phyloP scores from a whole-genome alignment of 2,113 vertebrate genomes.

The Choloepus hoffmanni region DNA sequence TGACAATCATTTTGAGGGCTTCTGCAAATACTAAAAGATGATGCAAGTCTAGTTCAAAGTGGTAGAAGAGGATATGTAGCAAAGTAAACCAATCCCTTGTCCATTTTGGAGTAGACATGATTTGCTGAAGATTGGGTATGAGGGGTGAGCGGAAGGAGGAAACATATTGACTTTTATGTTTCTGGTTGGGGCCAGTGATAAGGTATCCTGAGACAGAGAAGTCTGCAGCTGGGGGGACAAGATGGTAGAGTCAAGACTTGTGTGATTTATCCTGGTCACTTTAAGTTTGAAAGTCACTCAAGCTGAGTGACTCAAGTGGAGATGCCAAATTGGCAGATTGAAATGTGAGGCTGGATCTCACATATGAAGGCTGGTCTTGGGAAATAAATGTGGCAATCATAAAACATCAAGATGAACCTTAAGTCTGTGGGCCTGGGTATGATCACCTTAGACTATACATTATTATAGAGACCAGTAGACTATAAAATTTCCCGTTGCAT shows the following conservation, averaged over 20 bases:
- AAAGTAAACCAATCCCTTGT: not conserved
- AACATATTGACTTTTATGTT: not conserved
- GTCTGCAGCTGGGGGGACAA: not conserved
- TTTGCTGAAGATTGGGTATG: not conserved
- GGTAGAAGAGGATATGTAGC: not conserved
- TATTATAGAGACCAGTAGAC: not conserved
- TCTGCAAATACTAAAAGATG: not conserved
- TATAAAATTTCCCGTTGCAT: not conserved
- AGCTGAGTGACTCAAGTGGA: not conserved
- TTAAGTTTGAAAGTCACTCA: not conserved
- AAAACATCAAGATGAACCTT: conserved; percentile 7
- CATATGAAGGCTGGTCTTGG: not conserved
- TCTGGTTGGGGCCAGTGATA: fast-evolving
- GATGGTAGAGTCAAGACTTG: not conserved
- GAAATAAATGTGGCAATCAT: not conserved
- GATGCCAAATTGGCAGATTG: not conserved
- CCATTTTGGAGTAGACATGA: not conserved
- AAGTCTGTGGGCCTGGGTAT: not conserved
- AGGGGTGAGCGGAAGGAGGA: not conserved
- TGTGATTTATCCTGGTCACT: not conserved
- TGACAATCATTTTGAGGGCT: not conserved
- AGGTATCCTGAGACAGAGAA: not conserved
- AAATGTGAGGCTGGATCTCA: not conserved
- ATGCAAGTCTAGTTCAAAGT: not conserved
- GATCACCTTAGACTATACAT: not conserved